Conservation (phyloP, 1,140 invertebrate species). For the Arion vulgaris region DNA sequence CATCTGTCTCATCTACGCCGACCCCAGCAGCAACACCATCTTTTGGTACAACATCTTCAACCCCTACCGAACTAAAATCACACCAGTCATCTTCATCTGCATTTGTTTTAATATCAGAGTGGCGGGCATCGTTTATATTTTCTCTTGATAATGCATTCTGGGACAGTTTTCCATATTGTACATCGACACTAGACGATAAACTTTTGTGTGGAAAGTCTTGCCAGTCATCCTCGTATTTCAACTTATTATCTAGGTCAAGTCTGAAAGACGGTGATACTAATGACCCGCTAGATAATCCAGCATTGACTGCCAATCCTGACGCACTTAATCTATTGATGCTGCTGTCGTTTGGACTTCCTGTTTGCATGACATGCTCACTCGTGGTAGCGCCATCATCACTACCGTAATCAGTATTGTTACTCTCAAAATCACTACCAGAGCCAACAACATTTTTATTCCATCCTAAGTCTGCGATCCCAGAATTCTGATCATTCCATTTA, state of each 20-base stretch:
- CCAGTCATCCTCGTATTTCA: slow-evolving; percentile 42
- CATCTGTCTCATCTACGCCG: neutral
- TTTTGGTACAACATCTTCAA: neutral
- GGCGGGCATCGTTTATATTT: slow-evolving; percentile 41
- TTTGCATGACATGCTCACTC: neutral
- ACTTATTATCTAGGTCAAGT: slow-evolving; percentile 2
- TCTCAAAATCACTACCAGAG: neutral
- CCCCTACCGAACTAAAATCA: slow-evolving; percentile 34
- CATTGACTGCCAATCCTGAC: neutral
- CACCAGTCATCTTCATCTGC: slow-evolving; percentile 43
- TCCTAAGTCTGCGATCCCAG: neutral
- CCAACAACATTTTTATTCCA: neutral
- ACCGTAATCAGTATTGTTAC: neutral
- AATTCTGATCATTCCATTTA: slow-evolving; percentile 1
- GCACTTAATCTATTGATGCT: neutral
- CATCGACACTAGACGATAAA: neutral
- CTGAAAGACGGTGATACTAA: neutral
- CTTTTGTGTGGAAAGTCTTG: slow-evolving; percentile 46
- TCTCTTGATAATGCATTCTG: slow-evolving; percentile 30
- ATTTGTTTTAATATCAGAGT: neutral
- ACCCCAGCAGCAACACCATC: slow-evolving; percentile 21
- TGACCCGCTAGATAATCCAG: neutral
- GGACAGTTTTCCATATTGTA: neutral
- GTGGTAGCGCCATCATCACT: too few relatives aligned
- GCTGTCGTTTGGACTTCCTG: slow-evolving; percentile 1